Evolutionary conservation across 2,888 invertebrate species (phyloP), one percentile per base, ranked within the genome.

Genomic region (Acronicta alni): DNA sequence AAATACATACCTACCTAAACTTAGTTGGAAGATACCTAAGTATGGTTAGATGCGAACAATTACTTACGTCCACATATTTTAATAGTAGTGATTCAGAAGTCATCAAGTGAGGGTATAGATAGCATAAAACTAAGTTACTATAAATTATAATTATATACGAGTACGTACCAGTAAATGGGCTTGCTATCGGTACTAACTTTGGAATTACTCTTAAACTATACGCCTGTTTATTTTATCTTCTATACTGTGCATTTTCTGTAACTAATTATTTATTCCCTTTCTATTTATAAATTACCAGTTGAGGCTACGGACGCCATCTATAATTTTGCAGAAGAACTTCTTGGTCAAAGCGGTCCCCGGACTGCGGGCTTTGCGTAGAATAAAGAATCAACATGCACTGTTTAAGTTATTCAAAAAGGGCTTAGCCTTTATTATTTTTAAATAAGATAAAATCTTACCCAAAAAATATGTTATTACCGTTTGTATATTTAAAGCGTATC

Each of bases 121-220:
- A 10, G 12, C 30, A 30, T 14, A 53, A 15, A 46, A 10, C 23
- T 35, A 30, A 41, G 26, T 10, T 18, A 65, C 54, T 49, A 54
- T 57, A 0, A 17, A 63, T 32, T 32, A 60, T 30, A 39, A 71
- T 68, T 58, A 65, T 72, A 52, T 70, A 43, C 18, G 20, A 10
- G 26, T 56, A 58, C 12, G 46, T 63, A 58, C 0, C 26, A 72
- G 57, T 65, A 55, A 75, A 57, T 62, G 54, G 41, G 53, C 59
- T 58, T 55, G 57, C 59, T 43, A n/a, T 42, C 49, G 37, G 62
- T 68, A 66, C 30, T 10, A 59, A 60, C 74, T 65, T 65, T 75
- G 66, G 67, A 82, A 81, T 82, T 78, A 82, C 30, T 10, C 12
- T 30, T 30, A 30, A 80, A 82, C 77, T 81, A 82, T 80, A 76